Base-by-base conservation (phyloP, 2,888 invertebrate species). In the Cryptocephalus primarius region DNA sequence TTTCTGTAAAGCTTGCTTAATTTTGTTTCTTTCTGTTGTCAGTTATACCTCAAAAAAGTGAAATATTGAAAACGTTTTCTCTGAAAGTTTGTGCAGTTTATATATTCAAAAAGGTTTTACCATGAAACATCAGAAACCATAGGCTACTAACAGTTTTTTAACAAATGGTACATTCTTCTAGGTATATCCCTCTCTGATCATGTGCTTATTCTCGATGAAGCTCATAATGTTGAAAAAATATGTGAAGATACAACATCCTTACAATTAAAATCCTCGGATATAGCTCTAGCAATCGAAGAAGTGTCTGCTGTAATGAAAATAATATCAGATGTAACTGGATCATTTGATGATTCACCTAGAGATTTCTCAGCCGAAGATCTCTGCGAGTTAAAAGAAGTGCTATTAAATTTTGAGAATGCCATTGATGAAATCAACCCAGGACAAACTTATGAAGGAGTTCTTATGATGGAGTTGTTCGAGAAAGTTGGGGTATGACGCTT, bases 161-260 rank as follows among this genome's bases (percentile, higher is more conserved):
- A 39, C 8, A 4, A 33, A 14, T 46, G 39, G 11, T 44, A 32
- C 34, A 40, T 42, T 41, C 34, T 12, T 41, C 12, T 32, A 32
- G 38, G 22, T 22, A 22, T 22, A 22, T 22, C 22, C 22, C 22
- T 22, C 22, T 22, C 22, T 22, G 22, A 22, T 22, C 22, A 22
- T 55, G 79, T 95, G 39, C 74, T 99, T 12, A 93, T 99, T 50
- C 77, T 99, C 56, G 99, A 99, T 74, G 99, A 99, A 72, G 99
- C 93, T 2, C 99, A 99, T 65, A 99, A 99, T 73, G 83, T 99
- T 54, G 95, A 95, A 64, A 88, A 87, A 69, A 88, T 89, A 57
- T 97, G 96, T 71, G 96, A 99, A 68, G 94, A 95, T 56, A 86
- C 85, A 9, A 85, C 86, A 8, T 87, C 87, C 1, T 69, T 86